Evolutionary conservation across 2,797 vertebrate genomes (phyloP).

Genomic region (Neomorphus geoffroyi): DNA sequence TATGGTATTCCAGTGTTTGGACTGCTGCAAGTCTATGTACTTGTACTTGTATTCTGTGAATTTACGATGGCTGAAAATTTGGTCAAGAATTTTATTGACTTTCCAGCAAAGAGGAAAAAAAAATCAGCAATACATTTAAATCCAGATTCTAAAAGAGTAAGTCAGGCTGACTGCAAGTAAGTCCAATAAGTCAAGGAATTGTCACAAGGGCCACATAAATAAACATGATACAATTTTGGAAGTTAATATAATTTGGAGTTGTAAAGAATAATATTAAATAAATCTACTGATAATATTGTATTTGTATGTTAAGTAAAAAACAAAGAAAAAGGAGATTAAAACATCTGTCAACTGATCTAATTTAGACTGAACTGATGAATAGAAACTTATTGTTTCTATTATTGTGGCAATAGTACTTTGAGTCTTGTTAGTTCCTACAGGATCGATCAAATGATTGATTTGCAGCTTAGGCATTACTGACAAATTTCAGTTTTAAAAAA

Average conservation of each 20-base stretch:
- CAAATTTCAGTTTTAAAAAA: neutral
- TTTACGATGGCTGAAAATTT: neutral
- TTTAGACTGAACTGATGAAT: neutral
- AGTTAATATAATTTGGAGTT: neutral
- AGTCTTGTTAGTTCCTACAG: neutral
- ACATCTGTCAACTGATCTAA: neutral
- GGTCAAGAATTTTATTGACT: neutral
- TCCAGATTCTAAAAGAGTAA: neutral
- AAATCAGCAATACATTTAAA: constrained; percentile 12
- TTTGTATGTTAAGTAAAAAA: neutral
- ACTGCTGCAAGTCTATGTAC: neutral
- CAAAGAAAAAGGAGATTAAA: neutral
- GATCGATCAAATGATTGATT: neutral
- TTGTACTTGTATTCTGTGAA: neutral
- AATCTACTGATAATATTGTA: neutral
- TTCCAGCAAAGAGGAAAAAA: neutral
- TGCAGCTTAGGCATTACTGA: neutral
- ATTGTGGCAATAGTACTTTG: neutral
- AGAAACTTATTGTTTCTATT: neutral
- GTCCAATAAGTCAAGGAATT: constrained; percentile 33
- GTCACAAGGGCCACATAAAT: neutral
- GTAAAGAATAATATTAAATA: neutral
- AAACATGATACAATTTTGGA: neutral
- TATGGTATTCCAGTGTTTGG: neutral
- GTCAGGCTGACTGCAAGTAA: neutral